Percentiles rank a stretch among this genome's conserved stretches.
These are phyloP conservation scores for Alloscopus bannaensis DNA, from an alignment of 2,888 invertebrate species.

Conservation along the genomic window DNA sequence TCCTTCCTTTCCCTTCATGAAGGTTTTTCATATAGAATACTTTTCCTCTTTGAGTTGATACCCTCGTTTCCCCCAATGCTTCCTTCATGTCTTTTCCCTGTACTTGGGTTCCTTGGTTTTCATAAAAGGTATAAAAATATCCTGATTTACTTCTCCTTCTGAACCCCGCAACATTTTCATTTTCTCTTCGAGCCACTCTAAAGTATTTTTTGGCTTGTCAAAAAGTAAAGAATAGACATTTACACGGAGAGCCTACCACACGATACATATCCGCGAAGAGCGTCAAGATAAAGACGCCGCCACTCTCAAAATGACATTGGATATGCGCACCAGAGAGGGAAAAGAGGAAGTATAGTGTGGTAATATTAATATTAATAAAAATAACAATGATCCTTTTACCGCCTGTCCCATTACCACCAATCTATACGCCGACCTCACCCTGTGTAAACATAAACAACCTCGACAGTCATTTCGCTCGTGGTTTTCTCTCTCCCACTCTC, in stretches of 20 bases:
- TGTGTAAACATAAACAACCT: not conserved
- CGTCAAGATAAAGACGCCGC: not conserved
- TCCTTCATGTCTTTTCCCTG: not conserved
- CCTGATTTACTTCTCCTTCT: constrained; percentile 8
- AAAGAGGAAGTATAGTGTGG: not conserved
- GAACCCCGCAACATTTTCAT: not conserved
- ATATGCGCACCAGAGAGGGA: not conserved
- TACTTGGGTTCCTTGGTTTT: not conserved
- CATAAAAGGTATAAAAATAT: not conserved
- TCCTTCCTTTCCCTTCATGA: constrained; percentile 1
- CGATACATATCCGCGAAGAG: not conserved
- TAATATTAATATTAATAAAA: constrained; percentile 18
- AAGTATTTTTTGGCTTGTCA: not conserved
- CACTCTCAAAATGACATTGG: not conserved
- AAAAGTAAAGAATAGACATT: not conserved
- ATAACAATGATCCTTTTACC: constrained; percentile 1
- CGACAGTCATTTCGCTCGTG: not conserved
- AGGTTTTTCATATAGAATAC: not conserved
- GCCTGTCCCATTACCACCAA: not conserved
- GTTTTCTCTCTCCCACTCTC: not conserved
- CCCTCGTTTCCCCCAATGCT: not conserved
- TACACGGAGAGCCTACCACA: not conserved
- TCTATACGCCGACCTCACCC: not conserved
- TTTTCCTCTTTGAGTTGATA: not conserved
- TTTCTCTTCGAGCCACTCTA: not conserved